Evolutionary conservation across 2,797 vertebrate species (phyloP), one percentile per base, ranked within the genome.

Genomic region (Malurus leucopterus): DNA sequence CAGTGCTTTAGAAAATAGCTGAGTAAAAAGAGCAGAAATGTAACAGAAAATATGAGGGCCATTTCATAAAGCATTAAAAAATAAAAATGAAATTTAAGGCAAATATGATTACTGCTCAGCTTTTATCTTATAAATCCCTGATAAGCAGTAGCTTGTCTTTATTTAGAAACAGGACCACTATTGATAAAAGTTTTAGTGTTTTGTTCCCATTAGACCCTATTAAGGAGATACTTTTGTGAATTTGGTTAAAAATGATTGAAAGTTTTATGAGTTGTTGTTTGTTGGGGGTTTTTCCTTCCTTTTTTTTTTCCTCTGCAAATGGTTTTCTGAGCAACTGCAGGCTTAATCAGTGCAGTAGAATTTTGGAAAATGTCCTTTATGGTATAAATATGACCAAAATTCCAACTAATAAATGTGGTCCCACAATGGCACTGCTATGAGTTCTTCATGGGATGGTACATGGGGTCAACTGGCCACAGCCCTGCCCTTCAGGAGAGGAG

Each of bases 21-120:
- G 90, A 91, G 85, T 86, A 92, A 88, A 89, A 92, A 85, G 77
- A 86, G 40, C 62, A 87, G 76, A 89, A 91, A 84, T 84, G 82
- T 86, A 86, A 94, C 82, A 77, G 54, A 85, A 92, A 93, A 89
- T 90, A 81, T 49, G 73, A 94, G 79, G 88, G 72, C 82, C 68
- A 53, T 91, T 89, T 93, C 71, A 61, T 93, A 94, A 87, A 84
- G 58, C 81, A 79, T 95, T 95, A 88, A 84, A 94, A 94, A 93
- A 76, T 63, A 90, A 82, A 89, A 94, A 77, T 1, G 11, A 84
- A 78, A 57, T 89, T 80, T 90, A 93, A 94, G 46, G 51, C 57
- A 93, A 82, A 70, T 84, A 77, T 86, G 59, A 87, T 88, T 78
- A 84, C 72, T 81, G 58, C 32, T 75, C 34, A 71, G 13, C 61